Conservation (phyloP, 2,113 vertebrate species). For the Limanda limanda region DNA sequence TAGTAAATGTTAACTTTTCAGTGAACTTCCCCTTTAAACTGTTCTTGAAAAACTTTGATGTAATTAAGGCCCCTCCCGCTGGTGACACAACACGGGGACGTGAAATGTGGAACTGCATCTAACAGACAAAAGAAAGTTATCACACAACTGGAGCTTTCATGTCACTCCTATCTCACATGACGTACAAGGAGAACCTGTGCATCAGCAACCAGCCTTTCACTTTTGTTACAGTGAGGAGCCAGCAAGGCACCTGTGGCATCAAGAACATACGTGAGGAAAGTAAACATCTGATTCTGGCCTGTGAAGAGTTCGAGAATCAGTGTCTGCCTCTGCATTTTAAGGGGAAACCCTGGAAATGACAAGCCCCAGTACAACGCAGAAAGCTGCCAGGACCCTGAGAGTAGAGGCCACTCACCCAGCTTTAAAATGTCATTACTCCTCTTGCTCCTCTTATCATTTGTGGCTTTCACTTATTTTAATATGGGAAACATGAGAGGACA, state of each 20-base stretch:
- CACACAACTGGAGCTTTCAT: not conserved
- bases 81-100: not conserved
- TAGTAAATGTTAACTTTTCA: too few relatives aligned
- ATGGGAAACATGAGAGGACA: not conserved
- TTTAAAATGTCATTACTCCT: constrained; percentile 29
- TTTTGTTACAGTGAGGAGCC: constrained; percentile 78
- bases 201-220: constrained; percentile 77
- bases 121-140: not conserved
- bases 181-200: constrained; percentile 74
- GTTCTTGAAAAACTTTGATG: too few relatives aligned
- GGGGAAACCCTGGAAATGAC: constrained; percentile 55
- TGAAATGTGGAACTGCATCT: constrained; percentile 12
- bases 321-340: constrained; percentile 84
- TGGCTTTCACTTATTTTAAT: constrained; percentile 8
- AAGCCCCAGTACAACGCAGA: constrained; percentile 68
- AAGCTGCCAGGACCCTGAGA: constrained; percentile 60
- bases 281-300: constrained; percentile 83
- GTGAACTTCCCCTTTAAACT: too few relatives aligned
- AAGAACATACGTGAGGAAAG: constrained; percentile 57
- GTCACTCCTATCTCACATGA: not conserved
- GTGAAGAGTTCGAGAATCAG: constrained; percentile 67
- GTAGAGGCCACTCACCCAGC: not conserved
- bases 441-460: constrained; percentile 5
- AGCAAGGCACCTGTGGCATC: constrained; percentile 67
- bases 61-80: too few relatives aligned